Base-by-base conservation (phyloP, 2,888 invertebrate species). In the Auanema freiburgensis region DNA sequence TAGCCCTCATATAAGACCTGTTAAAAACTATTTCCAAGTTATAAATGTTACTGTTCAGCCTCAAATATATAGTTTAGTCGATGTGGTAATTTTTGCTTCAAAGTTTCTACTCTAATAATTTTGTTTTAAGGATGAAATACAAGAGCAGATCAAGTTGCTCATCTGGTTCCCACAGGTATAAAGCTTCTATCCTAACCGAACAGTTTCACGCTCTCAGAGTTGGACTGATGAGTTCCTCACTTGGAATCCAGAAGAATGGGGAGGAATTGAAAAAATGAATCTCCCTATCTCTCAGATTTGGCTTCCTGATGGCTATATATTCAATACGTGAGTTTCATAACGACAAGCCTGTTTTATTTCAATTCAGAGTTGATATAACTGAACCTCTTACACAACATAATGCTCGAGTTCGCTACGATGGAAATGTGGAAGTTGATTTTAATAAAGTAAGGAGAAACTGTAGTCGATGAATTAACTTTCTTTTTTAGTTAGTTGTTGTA, bases 241-340 rank as follows among this genome's bases (percentile, higher is more conserved):
- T 5, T 77, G 76, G 76, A 61, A 71, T 21, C 71, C 74, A 14
- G 62, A 63, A 10, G 74, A 77, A 24, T 77, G 76, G 76, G 68
- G 65, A 41, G 74, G 71, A 14, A 74, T 77, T 21, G 65, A 73
- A 53, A 66, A 62, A 41, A 70, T 77, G 3, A 77, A 74, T 23
- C 65, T 77, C 41, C 76, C 76, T 14, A 73, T 70, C 14, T 57
- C 66, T 3, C 59, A 65, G 46, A 70, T 77, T 25, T 77, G 74
- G 74, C 64, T 74, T 25, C 76, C 76, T 14, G 76, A 77, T 62
- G 76, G 76, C 6, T 74, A 74, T 59, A 77, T 77, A 18, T 77
- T 77, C 54, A 74, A 77, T 56, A 77, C 76, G 76, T 77, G 40
- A 21, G 74, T 64, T 51, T n/a, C 41, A 11, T n/a, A n/a, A 14